These are phyloP conservation scores for rabbit (Oryctolagus cuniculus) DNA, from an alignment of 2,113 vertebrate species.

Conservation along the genomic window mOryCun1.1 NC_091447.1:21714501-21715000, in stretches of 20 bases:
- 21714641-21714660: constrained; percentile 78
- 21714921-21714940: constrained; percentile 23
- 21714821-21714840: constrained; percentile 64
- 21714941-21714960: background rate
- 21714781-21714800: constrained; percentile 73
- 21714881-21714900: background rate
- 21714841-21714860: constrained; percentile 66
- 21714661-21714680: constrained; percentile 82
- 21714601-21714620: constrained; percentile 75
- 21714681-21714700: constrained; percentile 69
- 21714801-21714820: constrained; percentile 87
- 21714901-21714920: background rate
- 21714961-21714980: constrained; percentile 56
- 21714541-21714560: constrained; percentile 98
- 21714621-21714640: constrained; percentile 74
- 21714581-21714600: constrained; percentile 83
- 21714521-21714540: constrained; percentile 98
- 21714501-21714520: constrained; percentile 98
- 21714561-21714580: no score
- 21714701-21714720: constrained; percentile 53
- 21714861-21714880: constrained; percentile 44
- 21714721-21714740: constrained; percentile 31
- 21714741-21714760: constrained; percentile 56
- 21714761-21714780: constrained; percentile 44
- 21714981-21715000: background rate